Percentiles rank a stretch among this genome's conserved stretches.
Conservation (phyloP, 2,888 invertebrate genomes). For the Brenthis ino region DNA sequence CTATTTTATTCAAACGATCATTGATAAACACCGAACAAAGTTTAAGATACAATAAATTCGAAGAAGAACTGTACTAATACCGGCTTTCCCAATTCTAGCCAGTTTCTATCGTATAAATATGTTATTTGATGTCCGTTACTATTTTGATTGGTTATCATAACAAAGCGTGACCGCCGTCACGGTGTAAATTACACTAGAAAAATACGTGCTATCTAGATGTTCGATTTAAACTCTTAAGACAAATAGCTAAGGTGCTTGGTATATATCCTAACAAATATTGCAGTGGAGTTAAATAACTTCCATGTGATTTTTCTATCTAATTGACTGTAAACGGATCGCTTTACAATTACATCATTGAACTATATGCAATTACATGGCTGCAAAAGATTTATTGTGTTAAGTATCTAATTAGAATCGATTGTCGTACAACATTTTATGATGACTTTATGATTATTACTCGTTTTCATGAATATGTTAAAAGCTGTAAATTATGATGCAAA, state of each 20-base stretch:
- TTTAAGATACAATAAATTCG: too few species aligned
- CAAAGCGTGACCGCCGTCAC: slow-evolving; percentile 43
- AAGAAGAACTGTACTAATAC: background rate
- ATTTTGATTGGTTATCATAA: slow-evolving; percentile 36
- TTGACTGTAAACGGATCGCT: slow-evolving; percentile 33
- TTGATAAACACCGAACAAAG: too few species aligned
- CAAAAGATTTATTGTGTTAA: background rate
- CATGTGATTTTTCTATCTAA: slow-evolving; percentile 34
- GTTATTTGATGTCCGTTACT: slow-evolving; percentile 29
- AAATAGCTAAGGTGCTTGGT: slow-evolving; percentile 10
- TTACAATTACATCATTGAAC: slow-evolving; percentile 11
- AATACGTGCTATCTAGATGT: slow-evolving; percentile 1
- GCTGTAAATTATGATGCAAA: too few species aligned
- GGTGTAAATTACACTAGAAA: slow-evolving; percentile 36
- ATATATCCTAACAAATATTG: slow-evolving; percentile 34
- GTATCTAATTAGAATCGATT: too few species aligned
- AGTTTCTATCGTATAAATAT: slow-evolving; percentile 10
- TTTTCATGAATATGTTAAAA: too few species aligned
- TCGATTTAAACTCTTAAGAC: slow-evolving; percentile 24
- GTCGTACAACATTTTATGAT: too few species aligned
- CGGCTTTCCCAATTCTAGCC: background rate
- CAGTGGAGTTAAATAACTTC: slow-evolving; percentile 10
- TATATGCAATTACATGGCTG: slow-evolving; percentile 3
- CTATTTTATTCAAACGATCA: too few species aligned
- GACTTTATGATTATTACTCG: too few species aligned